These are phyloP conservation scores for Pentalonia nigronervosa DNA, from an alignment of 1,140 invertebrate genomes.

Conservation along the genomic window DNA sequence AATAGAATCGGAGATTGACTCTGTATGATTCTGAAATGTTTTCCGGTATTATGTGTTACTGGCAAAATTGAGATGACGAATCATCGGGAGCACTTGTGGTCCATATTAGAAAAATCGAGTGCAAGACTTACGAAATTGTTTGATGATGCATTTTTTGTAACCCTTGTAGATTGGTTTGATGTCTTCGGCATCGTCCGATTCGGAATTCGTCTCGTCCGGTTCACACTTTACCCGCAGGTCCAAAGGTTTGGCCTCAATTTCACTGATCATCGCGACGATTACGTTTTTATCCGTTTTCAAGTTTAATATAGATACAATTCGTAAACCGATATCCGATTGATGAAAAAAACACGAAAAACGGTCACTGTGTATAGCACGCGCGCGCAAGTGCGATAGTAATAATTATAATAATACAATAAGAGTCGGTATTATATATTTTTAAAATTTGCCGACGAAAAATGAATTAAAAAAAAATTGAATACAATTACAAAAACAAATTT, in stretches of 20 bases:
- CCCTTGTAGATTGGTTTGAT: slow-evolving; percentile 53
- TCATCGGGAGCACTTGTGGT: neutral
- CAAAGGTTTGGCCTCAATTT: slow-evolving; percentile 54
- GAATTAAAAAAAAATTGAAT: neutral
- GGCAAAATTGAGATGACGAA: neutral
- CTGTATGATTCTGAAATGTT: neutral
- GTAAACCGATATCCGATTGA: neutral
- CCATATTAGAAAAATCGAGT: neutral
- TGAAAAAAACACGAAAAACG: neutral
- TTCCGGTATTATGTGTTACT: neutral
- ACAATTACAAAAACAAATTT: neutral
- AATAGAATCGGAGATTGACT: slow-evolving; percentile 21
- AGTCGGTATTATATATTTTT: slow-evolving; percentile 37
- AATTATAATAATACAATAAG: neutral
- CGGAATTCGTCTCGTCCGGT: slow-evolving; percentile 46
- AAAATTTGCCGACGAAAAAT: slow-evolving; percentile 31
- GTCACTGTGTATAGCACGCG: neutral
- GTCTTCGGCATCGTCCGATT: slow-evolving; percentile 52
- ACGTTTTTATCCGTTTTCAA: neutral
- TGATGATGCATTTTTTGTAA: slow-evolving; percentile 57
- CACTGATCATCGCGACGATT: slow-evolving; percentile 52
- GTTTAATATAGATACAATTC: neutral
- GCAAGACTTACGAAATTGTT: slow-evolving; percentile 50
- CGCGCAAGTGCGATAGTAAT: neutral
- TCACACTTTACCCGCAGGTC: slow-evolving; percentile 56